These are phyloP conservation scores for Bombus huntii DNA, from an alignment of 1,140 invertebrate genomes.

Conservation along the genomic window DNA sequence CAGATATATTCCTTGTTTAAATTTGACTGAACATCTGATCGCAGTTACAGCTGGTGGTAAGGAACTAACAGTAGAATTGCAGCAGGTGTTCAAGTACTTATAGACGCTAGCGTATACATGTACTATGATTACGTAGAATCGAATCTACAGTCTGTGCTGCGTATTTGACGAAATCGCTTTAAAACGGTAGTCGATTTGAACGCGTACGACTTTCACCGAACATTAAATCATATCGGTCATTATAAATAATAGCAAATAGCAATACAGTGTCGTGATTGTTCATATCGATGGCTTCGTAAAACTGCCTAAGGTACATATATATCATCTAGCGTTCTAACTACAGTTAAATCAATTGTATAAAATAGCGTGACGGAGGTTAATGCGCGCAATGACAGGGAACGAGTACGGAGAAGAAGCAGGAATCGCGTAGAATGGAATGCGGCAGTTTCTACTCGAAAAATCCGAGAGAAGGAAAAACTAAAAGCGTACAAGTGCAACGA, in stretches of 20 bases:
- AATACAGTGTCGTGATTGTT: neutral
- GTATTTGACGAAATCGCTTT: slow-evolving; percentile 8
- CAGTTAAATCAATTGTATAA: slow-evolving; percentile 3
- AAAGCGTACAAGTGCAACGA: slow-evolving; percentile 26
- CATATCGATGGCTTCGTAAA: neutral
- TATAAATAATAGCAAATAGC: neutral
- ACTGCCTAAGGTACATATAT: neutral
- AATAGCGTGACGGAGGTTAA: neutral
- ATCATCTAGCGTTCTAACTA: neutral
- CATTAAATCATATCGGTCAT: neutral
- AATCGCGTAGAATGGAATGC: slow-evolving; percentile 19
- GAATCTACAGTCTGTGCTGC: too few relatives aligned
- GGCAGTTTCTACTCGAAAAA: slow-evolving; percentile 13
- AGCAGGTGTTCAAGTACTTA: too few relatives aligned
- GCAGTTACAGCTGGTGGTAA: neutral
- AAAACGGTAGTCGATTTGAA: neutral
- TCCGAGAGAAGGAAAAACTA: neutral
- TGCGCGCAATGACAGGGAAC: neutral
- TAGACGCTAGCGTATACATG: neutral
- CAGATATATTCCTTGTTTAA: too few relatives aligned
- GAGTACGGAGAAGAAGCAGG: neutral
- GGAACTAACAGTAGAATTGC: neutral
- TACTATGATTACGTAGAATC: neutral
- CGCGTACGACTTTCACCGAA: slow-evolving; percentile 1
- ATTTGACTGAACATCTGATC: neutral